Evolutionary conservation across 1,140 invertebrate species (phyloP).

Genomic region (Eumeta japonica): DNA sequence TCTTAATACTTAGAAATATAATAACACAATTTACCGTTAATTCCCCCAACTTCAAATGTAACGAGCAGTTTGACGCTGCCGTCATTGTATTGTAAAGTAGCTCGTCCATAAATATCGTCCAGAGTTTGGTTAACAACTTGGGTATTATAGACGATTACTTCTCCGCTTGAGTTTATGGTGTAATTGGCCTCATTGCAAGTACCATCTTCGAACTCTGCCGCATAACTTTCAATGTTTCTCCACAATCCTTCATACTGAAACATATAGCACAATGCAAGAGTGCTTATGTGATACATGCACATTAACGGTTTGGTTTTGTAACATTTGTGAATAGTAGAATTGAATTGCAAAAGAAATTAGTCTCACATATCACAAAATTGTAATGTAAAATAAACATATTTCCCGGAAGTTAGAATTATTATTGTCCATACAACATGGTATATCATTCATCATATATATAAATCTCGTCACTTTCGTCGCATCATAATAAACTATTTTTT

Average conservation of each 20-base stretch:
- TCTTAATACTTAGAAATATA: no score
- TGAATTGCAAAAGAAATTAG: background rate
- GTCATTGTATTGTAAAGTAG: slow-evolving; percentile 16
- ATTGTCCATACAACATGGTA: no score
- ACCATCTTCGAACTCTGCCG: slow-evolving; percentile 24
- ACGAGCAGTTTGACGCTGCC: slow-evolving; percentile 23
- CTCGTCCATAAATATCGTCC: slow-evolving; percentile 19
- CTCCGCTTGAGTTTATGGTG: slow-evolving; percentile 6
- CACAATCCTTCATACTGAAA: slow-evolving; percentile 36
- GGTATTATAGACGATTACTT: no score
- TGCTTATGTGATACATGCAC: background rate
- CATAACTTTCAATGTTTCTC: slow-evolving; percentile 37
- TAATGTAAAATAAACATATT: background rate
- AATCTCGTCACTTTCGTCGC: no score
- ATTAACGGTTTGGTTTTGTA: background rate
- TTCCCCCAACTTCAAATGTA: slow-evolving; percentile 26
- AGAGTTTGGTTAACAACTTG: slow-evolving; percentile 26
- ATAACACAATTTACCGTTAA: slow-evolving; percentile 3
- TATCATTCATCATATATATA: no score
- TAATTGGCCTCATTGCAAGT: slow-evolving; percentile 30
- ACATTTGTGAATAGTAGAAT: background rate
- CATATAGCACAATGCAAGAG: background rate
- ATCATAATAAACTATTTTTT: no score
- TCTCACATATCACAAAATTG: background rate
- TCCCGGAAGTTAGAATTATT: no score